phyloP scores from a whole-genome alignment of 2,113 vertebrate genomes.

The Clarias magur region DNA sequence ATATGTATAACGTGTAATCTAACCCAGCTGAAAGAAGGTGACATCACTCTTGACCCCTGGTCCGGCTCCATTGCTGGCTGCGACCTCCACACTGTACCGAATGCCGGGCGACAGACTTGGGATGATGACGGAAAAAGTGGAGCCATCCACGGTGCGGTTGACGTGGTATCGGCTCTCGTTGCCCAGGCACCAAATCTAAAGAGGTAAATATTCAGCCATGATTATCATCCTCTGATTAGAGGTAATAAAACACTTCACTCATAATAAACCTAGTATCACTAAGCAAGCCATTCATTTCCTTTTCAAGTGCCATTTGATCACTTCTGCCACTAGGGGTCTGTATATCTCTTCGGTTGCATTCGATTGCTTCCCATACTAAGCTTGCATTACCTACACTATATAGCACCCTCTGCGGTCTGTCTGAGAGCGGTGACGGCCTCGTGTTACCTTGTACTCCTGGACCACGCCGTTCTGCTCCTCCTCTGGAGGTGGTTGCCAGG shows the following conservation, averaged over 20 bases:
- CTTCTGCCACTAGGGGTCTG: slow-evolving; percentile 84
- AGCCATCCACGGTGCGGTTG: slow-evolving; percentile 91
- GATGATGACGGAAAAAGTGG: slow-evolving; percentile 87
- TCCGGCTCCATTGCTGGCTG: slow-evolving; percentile 91
- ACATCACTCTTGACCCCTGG: slow-evolving; percentile 90
- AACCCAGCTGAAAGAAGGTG: slow-evolving; percentile 91
- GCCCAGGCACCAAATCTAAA: slow-evolving; percentile 91
- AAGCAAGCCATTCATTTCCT: background rate
- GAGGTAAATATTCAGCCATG: background rate
- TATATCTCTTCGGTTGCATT: slow-evolving; percentile 62
- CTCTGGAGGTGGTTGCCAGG: slow-evolving; percentile 95
- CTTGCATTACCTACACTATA: background rate
- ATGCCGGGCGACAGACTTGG: slow-evolving; percentile 89
- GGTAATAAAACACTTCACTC: background rate
- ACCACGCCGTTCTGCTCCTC: slow-evolving; percentile 94
- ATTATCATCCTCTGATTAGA: background rate
- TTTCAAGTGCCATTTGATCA: background rate
- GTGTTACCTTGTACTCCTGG: slow-evolving; percentile 94
- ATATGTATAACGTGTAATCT: slow-evolving; percentile 56
- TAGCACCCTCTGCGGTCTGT: slow-evolving; percentile 5
- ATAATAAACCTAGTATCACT: background rate
- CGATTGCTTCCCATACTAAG: background rate
- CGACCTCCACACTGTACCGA: slow-evolving; percentile 92
- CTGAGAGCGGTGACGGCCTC: slow-evolving; percentile 2
- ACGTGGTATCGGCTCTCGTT: slow-evolving; percentile 95